Percentiles rank a stretch among this genome's conserved stretches.
phyloP scores from a whole-genome alignment of 2,888 invertebrate species.

The Pristionchus entomophagus region DNA sequence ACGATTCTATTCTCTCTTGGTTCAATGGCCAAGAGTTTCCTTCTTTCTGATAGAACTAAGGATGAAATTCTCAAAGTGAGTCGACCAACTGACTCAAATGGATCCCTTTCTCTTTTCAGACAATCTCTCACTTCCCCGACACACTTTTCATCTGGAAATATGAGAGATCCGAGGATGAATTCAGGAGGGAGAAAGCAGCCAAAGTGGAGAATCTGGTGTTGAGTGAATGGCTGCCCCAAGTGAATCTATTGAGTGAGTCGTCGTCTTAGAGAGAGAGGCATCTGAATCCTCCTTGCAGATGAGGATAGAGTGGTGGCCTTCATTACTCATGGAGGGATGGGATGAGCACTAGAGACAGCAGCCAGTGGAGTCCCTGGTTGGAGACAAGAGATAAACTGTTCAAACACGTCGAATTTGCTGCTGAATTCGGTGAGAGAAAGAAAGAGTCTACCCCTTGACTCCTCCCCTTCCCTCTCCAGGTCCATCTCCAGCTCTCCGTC shows the following conservation, averaged over 20 bases:
- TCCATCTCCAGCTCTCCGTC: neutral
- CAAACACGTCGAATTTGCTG: slow-evolving; percentile 7
- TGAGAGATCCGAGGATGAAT: neutral
- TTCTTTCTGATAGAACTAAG: neutral
- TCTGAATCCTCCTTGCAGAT: neutral
- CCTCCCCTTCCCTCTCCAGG: neutral
- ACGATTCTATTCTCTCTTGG: slow-evolving; percentile 14
- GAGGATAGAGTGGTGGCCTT: neutral
- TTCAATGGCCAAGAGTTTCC: neutral
- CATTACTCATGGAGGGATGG: slow-evolving; percentile 10
- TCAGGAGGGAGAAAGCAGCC: neutral
- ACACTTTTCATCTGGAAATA: slow-evolving; percentile 11
- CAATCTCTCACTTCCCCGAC: neutral
- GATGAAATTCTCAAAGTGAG: slow-evolving; percentile 15
- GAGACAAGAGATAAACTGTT: neutral
- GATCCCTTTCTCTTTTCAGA: neutral
- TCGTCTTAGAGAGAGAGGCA: neutral
- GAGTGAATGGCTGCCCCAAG: slow-evolving; percentile 13
- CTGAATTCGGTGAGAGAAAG: too few species aligned
- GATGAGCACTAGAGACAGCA: neutral
- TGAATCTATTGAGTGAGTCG: neutral
- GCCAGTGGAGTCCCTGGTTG: neutral
- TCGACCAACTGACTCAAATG: too few species aligned
- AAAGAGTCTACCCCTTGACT: too few species aligned
- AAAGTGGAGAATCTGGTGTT: neutral